phyloP scores from a whole-genome alignment of 2,888 invertebrate species.

The Pristionchus japonicus region DNA sequence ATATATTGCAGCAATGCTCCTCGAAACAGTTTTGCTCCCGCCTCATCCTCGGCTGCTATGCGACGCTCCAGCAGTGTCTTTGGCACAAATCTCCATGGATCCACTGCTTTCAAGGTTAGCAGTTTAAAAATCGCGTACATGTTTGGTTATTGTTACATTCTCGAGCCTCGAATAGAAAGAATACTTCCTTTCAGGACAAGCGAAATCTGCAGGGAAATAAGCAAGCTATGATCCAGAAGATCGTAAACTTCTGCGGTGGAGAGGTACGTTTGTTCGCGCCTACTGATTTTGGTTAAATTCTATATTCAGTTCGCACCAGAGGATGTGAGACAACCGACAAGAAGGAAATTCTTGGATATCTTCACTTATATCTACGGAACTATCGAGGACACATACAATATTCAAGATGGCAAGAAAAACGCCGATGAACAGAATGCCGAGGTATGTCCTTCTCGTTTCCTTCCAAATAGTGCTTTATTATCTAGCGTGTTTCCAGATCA shows the following conservation, averaged over 20 bases:
- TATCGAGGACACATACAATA: neutral
- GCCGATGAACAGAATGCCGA: constrained; percentile 27
- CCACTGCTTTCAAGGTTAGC: neutral
- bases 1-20: neutral
- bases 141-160: too few species aligned
- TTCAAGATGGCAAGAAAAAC: neutral
- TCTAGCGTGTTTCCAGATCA: constrained; percentile 22
- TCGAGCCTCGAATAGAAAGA: neutral
- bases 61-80: neutral
- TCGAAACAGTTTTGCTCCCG: neutral
- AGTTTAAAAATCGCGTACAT: neutral
- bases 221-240: constrained; percentile 19
- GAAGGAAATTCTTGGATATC: neutral
- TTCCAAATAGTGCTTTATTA: neutral
- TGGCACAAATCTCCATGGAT: neutral
- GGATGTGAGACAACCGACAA: neutral
- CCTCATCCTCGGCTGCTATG: neutral
- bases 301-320: neutral
- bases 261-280: neutral
- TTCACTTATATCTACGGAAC: constrained; percentile 32
- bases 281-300: neutral
- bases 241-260: constrained; percentile 24
- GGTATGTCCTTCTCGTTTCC: too few species aligned
- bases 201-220: neutral
- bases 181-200: constrained; percentile 12